Evolutionary conservation across 2,797 vertebrate species (phyloP).

Genomic region (Sebastes melanostomus): DNA sequence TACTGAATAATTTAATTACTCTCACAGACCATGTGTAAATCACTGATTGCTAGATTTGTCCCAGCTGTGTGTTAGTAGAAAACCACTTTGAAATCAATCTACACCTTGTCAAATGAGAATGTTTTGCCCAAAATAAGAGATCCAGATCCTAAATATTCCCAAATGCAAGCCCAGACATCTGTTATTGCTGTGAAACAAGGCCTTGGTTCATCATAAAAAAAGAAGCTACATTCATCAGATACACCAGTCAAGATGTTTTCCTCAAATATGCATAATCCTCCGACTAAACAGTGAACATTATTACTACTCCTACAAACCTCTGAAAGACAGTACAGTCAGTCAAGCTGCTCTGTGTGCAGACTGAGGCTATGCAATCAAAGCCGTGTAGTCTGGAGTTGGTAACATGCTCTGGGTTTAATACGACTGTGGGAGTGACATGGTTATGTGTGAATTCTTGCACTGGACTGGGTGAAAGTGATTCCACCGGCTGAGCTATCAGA

Average conservation of each 20-base stretch:
- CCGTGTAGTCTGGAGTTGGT: not conserved
- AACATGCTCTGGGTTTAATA: not conserved
- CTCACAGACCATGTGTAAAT: not conserved
- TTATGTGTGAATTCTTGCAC: slow-evolving; percentile 11
- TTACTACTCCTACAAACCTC: slow-evolving; percentile 7
- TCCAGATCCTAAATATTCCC: not conserved
- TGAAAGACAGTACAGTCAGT: not conserved
- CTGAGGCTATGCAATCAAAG: slow-evolving; percentile 29
- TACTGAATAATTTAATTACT: not conserved
- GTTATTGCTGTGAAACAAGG: not conserved
- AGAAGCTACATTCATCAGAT: not conserved
- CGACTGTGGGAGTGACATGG: slow-evolving; percentile 1
- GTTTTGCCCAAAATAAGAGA: not conserved
- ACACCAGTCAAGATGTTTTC: not conserved
- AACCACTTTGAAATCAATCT: not conserved
- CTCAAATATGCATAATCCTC: not conserved
- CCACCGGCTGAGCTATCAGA: slow-evolving; percentile 27
- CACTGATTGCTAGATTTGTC: not conserved
- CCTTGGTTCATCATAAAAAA: not conserved
- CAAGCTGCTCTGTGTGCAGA: slow-evolving; percentile 22
- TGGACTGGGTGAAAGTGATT: slow-evolving; percentile 6
- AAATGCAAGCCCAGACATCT: not conserved
- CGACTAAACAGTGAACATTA: not conserved
- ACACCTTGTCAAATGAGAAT: not conserved
- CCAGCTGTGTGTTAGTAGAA: not conserved